Evolutionary conservation across 1,140 invertebrate species (phyloP).

Genomic region (Cryptotermes secundus): DNA sequence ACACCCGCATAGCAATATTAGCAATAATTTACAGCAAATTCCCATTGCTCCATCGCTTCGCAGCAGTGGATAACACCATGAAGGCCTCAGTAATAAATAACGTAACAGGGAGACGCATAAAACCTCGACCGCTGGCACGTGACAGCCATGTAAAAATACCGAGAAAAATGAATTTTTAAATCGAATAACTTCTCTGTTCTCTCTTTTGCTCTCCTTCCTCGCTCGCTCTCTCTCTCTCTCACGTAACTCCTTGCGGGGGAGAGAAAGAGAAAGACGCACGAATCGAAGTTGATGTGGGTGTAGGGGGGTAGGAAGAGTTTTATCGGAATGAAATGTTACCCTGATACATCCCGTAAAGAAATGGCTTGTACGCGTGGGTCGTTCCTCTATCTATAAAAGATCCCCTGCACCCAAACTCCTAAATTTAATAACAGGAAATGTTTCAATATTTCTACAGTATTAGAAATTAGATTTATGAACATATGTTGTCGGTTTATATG

Average conservation of each 20-base stretch:
- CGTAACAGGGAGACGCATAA: background rate
- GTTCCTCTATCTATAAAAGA: background rate
- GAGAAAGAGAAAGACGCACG: background rate
- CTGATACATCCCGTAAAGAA: background rate
- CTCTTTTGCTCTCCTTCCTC: background rate
- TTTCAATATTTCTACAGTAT: background rate
- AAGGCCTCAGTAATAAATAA: background rate
- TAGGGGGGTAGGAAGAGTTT: background rate
- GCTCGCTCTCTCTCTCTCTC: background rate
- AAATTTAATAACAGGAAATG: slow-evolving; percentile 6
- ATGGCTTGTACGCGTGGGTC: background rate
- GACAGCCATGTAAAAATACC: slow-evolving; percentile 12
- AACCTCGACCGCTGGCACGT: background rate
- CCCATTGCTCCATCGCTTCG: background rate
- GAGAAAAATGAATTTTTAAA: slow-evolving; percentile 20
- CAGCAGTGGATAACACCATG: background rate
- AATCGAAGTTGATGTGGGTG: background rate
- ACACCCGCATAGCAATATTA: background rate
- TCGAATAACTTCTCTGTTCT: slow-evolving; percentile 13
- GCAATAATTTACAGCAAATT: background rate
- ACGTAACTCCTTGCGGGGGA: background rate
- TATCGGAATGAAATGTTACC: slow-evolving; percentile 14
- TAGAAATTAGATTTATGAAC: background rate
- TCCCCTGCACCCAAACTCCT: background rate
- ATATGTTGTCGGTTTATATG: background rate